Evolutionary conservation across 1,140 invertebrate genomes (phyloP).

Genomic region (Neodiprion fabricii): DNA sequence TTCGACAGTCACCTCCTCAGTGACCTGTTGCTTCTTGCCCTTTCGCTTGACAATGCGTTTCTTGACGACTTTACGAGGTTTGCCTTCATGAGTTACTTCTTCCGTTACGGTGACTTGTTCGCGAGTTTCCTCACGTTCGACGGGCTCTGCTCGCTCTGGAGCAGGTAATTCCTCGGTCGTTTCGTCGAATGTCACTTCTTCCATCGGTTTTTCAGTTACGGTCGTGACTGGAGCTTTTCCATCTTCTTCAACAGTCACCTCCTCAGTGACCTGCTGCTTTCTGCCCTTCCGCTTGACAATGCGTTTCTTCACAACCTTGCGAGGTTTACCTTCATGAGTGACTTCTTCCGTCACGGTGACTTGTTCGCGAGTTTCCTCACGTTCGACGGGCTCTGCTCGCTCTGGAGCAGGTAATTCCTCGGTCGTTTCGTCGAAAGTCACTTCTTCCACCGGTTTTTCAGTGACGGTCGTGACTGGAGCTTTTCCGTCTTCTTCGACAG

Average conservation of each 20-base stretch:
- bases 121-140: slow-evolving; percentile 26
- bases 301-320: slow-evolving; percentile 42
- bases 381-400: slow-evolving; percentile 39
- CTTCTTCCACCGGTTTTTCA: slow-evolving; percentile 22
- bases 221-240: slow-evolving; percentile 37
- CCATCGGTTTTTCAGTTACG: slow-evolving; percentile 15
- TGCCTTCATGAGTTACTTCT: slow-evolving; percentile 35
- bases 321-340: slow-evolving; percentile 42
- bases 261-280: slow-evolving; percentile 54
- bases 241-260: slow-evolving; percentile 53
- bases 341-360: slow-evolving; percentile 35
- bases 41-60: too few relatives aligned
- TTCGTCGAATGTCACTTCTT: slow-evolving; percentile 15
- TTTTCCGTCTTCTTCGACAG: too few relatives aligned
- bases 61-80: too few relatives aligned
- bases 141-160: slow-evolving; percentile 15
- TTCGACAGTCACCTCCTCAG: too few relatives aligned
- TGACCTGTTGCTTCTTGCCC: too few relatives aligned
- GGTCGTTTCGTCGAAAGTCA: slow-evolving; percentile 38
- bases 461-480: too few relatives aligned
- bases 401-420: slow-evolving; percentile 47
- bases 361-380: slow-evolving; percentile 32
- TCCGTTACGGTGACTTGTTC: slow-evolving; percentile 25
- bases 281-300: slow-evolving; percentile 53
- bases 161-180: slow-evolving; percentile 32